Conservation (phyloP, 1,140 invertebrate species). For the Platorchestia sp. region DNA sequence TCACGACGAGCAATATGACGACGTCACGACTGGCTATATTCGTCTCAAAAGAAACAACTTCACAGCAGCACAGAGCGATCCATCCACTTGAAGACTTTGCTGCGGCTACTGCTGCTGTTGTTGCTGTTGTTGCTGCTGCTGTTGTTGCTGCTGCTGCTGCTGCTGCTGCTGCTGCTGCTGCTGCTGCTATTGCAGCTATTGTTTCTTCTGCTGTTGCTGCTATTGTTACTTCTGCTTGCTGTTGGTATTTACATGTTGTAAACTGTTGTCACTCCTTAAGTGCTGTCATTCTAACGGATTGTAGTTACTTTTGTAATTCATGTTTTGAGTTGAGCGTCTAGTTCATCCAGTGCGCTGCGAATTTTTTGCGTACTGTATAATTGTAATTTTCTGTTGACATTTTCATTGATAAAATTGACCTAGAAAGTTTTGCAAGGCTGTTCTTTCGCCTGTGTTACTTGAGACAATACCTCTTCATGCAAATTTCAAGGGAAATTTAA, state of each 20-base stretch:
- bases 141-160: background rate
- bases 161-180: background rate
- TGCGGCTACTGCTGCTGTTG: background rate
- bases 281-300: background rate
- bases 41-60: constrained; percentile 39
- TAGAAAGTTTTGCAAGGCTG: background rate
- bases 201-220: background rate
- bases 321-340: background rate
- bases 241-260: background rate
- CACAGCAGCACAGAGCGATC: constrained; percentile 12
- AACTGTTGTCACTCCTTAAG: background rate
- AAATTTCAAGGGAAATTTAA: too few species aligned
- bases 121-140: background rate
- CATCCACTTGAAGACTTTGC: constrained; percentile 31
- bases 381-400: background rate
- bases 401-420: background rate
- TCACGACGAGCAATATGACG: background rate
- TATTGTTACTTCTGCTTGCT: background rate
- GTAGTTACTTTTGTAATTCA: background rate
- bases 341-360: too few species aligned
- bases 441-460: background rate
- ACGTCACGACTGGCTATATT: background rate
- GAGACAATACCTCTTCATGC: too few species aligned
- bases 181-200: background rate
- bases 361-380: too few species aligned